Evolutionary conservation across 2,113 vertebrate genomes (phyloP).

Genomic region (Myotis brandtii): DNA sequence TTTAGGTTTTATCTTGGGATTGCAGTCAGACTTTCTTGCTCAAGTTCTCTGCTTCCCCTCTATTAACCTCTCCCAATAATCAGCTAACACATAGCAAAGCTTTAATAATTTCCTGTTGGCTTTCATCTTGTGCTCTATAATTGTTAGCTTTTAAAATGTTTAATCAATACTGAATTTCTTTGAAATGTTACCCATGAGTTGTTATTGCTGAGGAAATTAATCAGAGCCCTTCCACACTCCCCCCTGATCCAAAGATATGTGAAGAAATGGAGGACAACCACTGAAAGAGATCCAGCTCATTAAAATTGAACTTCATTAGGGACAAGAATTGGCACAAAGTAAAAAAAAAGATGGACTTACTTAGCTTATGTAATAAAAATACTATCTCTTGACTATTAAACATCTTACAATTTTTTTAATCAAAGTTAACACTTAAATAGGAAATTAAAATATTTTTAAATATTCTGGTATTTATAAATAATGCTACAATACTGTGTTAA

Average conservation of each 20-base stretch:
- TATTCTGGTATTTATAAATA: not conserved
- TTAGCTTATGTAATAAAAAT: not conserved
- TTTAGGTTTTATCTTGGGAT: not conserved
- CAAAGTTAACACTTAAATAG: not conserved
- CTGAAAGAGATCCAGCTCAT: not conserved
- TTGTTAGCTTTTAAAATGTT: conserved; percentile 33
- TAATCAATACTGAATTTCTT: conserved; percentile 43
- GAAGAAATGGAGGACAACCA: not conserved
- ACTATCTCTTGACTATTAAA: not conserved
- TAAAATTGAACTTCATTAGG: not conserved
- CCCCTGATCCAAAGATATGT: not conserved
- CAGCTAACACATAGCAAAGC: conserved; percentile 19
- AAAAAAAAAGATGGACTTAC: conserved; percentile 23
- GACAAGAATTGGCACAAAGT: not conserved
- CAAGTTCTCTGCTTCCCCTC: conserved; percentile 37
- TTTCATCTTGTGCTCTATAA: conserved; percentile 34
- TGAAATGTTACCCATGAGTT: conserved; percentile 5
- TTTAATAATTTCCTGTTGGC: conserved; percentile 24
- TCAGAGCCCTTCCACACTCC: not conserved
- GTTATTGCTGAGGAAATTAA: not conserved
- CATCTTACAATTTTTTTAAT: not conserved
- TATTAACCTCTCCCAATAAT: conserved; percentile 50
- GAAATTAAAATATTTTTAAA: not conserved
- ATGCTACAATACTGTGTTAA: not conserved
- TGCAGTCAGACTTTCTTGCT: conserved; percentile 17